phyloP scores from a whole-genome alignment of 92 coral and sea anemone genomes.

The Pocillopora grandis region DNA sequence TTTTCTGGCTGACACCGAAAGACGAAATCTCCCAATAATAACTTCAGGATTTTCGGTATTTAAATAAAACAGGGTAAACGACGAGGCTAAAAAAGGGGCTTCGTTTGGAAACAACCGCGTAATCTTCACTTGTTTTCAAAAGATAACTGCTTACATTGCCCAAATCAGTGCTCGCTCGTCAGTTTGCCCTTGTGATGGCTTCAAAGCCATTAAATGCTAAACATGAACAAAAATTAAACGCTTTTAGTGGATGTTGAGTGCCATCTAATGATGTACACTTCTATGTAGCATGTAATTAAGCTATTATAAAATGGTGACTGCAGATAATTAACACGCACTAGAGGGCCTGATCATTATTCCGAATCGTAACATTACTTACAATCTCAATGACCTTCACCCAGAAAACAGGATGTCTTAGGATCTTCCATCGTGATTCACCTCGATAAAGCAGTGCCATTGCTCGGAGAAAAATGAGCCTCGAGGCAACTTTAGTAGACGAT shows the following conservation, averaged over 20 bases:
- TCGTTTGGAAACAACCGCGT: too few relatives aligned
- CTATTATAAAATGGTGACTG: neutral
- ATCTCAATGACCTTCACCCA: conserved; percentile 80
- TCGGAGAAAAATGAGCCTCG: neutral
- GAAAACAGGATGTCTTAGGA: conserved; percentile 62
- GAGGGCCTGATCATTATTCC: neutral
- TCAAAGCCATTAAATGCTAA: neutral
- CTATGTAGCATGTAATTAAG: conserved; percentile 18
- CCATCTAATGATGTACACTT: conserved; percentile 12
- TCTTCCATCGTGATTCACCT: conserved; percentile 72
- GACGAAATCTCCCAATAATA: too few relatives aligned
- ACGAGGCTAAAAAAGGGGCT: too few relatives aligned
- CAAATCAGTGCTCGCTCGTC: too few relatives aligned
- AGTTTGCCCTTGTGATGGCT: too few relatives aligned
- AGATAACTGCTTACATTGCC: too few relatives aligned
- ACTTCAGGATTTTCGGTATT: too few relatives aligned
- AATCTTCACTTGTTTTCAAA: too few relatives aligned
- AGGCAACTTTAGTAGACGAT: neutral
- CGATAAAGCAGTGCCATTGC: conserved; percentile 70
- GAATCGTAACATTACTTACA: conserved; percentile 52
- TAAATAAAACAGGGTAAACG: too few relatives aligned
- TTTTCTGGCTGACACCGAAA: too few relatives aligned
- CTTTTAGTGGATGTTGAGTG: neutral
- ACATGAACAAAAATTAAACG: neutral
- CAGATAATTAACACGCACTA: conserved; percentile 11